These are phyloP conservation scores for Paedocypris sp. DNA, from an alignment of 2,113 vertebrate genomes.

Conservation along the genomic window DNA sequence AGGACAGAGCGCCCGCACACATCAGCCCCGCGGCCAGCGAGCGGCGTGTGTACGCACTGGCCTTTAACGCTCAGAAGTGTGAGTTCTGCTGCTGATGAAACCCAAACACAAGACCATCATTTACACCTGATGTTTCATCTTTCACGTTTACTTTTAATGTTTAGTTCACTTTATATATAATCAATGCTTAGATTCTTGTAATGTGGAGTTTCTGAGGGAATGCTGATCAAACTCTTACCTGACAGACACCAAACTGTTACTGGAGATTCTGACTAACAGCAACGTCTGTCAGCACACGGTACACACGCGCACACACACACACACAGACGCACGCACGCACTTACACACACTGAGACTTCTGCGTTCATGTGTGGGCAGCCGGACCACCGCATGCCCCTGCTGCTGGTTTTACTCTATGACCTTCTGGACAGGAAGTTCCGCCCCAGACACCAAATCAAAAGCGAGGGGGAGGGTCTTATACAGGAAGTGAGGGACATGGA, in stretches of 20 bases:
- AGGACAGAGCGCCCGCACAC: no score
- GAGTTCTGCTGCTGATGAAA: constrained; percentile 6
- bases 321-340: constrained; percentile 38
- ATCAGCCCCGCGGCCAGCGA: no score
- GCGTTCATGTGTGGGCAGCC: constrained; percentile 50
- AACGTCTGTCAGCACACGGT: constrained; percentile 70
- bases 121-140: neutral
- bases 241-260: constrained; percentile 81
- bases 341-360: constrained; percentile 27
- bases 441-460: constrained; percentile 41
- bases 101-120: neutral
- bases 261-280: constrained; percentile 75
- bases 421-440: constrained; percentile 79
- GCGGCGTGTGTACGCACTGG: constrained; percentile 15
- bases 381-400: constrained; percentile 69
- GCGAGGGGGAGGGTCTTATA: constrained; percentile 49
- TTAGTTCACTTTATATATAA: no score
- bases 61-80: constrained; percentile 30
- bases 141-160: neutral
- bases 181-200: neutral
- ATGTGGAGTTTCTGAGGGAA: no score
- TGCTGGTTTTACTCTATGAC: constrained; percentile 87
- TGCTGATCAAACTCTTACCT: neutral
- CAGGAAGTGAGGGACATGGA: constrained; percentile 72
- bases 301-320: constrained; percentile 52